Conservation (phyloP, 2,797 vertebrate genomes). For the Acanthurus tractus region DNA sequence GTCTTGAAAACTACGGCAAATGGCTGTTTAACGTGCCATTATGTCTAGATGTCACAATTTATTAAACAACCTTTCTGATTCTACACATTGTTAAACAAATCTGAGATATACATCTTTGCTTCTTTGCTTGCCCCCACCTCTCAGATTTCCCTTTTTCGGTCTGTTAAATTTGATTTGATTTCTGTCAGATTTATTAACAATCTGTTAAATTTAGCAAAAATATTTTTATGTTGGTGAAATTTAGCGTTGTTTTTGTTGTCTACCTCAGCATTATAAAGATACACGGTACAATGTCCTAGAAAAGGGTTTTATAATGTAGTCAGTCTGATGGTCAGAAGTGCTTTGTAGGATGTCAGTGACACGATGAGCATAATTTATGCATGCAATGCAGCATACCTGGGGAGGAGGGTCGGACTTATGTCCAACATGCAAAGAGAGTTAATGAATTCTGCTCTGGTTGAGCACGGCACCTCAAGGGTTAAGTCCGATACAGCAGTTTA, state of each 20-base stretch:
- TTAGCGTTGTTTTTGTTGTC: not conserved
- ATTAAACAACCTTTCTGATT: not conserved
- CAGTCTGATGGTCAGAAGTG: constrained; percentile 24
- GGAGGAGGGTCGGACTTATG: constrained; percentile 35
- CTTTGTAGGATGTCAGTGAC: constrained; percentile 26
- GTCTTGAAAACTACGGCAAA: not conserved
- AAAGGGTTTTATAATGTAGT: not conserved
- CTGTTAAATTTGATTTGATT: not conserved
- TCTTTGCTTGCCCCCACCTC: constrained; percentile 12
- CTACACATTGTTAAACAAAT: constrained; percentile 12
- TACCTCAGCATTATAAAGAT: constrained; percentile 31
- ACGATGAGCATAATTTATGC: constrained; percentile 61
- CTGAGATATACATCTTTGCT: not conserved
- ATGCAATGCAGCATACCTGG: constrained; percentile 73
- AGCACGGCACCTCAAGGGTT: constrained; percentile 75
- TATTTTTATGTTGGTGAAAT: constrained; percentile 12
- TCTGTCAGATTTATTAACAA: constrained; percentile 18
- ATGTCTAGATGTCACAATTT: constrained; percentile 29
- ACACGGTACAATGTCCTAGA: not conserved
- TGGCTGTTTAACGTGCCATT: constrained; percentile 16
- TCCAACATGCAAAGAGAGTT: constrained; percentile 52
- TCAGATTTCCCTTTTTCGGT: not conserved
- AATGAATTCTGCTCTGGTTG: constrained; percentile 47
- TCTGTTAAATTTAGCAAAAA: not conserved
- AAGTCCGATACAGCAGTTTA: constrained; percentile 88